These are phyloP conservation scores for Ormia ochracea DNA, from an alignment of 2,888 invertebrate species.

Conservation along the genomic window DNA sequence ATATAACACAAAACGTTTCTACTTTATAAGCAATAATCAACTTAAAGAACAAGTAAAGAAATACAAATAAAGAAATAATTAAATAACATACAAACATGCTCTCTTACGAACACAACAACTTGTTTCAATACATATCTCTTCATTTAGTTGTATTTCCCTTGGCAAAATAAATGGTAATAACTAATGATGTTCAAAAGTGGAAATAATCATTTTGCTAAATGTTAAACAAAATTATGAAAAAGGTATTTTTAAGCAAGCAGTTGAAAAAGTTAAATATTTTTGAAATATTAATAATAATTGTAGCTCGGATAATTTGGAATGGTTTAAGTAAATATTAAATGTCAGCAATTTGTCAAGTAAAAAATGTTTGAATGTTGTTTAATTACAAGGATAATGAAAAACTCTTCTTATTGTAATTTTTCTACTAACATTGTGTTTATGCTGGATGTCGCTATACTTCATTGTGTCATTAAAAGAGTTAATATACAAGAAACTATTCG, in stretches of 20 bases:
- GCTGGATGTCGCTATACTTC: too few species aligned
- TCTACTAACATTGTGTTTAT: too few species aligned
- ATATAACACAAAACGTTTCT: neutral
- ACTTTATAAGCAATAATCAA: conserved; percentile 1
- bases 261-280: neutral
- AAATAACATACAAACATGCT: neutral
- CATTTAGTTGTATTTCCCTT: neutral
- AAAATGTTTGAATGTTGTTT: neutral
- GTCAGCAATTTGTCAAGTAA: conserved; percentile 1
- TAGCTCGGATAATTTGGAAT: neutral
- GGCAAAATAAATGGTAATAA: neutral
- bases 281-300: neutral
- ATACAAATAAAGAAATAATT: conserved; percentile 21
- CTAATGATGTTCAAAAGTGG: conserved; percentile 30
- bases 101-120: neutral
- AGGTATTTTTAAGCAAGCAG: neutral
- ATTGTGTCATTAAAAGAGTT: too few species aligned
- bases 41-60: conserved; percentile 21
- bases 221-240: neutral
- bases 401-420: neutral
- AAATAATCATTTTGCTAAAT: conserved; percentile 11
- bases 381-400: neutral
- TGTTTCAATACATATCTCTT: conserved; percentile 1
- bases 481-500: too few species aligned
- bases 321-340: neutral